These are phyloP conservation scores for Sarcophaga rosellei DNA, from an alignment of 2,888 invertebrate species.

Conservation along the genomic window DNA sequence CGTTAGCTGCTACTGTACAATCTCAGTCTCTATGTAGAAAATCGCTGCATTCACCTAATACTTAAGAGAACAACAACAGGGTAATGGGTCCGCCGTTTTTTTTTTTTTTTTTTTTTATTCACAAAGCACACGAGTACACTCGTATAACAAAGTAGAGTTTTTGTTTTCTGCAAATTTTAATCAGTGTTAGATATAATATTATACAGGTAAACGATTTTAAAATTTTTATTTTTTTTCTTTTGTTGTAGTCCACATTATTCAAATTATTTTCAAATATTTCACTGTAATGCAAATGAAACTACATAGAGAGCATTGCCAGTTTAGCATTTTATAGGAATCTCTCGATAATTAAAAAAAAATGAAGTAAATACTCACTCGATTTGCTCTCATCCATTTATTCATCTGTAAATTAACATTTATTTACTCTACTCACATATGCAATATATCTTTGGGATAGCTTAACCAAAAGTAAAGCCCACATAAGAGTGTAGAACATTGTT, in stretches of 20 bases:
- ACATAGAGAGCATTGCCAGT: neutral
- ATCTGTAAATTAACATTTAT: neutral
- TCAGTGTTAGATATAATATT: neutral
- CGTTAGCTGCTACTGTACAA: slow-evolving; percentile 38
- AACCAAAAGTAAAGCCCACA: no score
- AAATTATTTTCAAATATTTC: no score
- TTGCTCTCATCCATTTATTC: neutral
- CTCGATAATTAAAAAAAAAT: neutral
- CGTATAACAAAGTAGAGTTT: neutral
- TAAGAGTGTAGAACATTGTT: neutral
- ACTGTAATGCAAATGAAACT: neutral
- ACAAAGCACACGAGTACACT: no score
- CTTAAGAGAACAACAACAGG: slow-evolving; percentile 7
- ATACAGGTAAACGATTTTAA: neutral
- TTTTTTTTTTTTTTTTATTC: no score
- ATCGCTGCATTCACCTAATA: slow-evolving; percentile 48
- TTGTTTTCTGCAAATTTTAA: neutral
- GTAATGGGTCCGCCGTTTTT: no score
- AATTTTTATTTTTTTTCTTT: neutral
- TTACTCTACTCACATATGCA: neutral
- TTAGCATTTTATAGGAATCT: neutral
- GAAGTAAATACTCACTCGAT: neutral
- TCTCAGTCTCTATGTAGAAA: slow-evolving; percentile 39
- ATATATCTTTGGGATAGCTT: neutral
- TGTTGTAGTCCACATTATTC: no score